Evolutionary conservation across 2,888 invertebrate species (phyloP), one percentile per base, ranked within the genome.

Genomic region (Abrostola triplasia): DNA sequence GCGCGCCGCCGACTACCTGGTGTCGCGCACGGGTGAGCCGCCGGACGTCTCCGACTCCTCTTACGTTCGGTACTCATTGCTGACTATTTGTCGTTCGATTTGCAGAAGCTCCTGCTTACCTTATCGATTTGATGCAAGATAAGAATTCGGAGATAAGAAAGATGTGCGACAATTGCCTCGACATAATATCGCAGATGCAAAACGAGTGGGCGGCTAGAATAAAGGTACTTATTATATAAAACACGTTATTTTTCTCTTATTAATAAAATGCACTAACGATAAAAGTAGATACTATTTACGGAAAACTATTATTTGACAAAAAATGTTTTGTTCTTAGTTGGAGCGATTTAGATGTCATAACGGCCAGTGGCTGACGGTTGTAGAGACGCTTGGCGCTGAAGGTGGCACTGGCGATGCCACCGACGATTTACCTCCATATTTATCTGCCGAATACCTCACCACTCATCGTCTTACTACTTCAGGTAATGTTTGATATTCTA

Each of bases 281-380:
- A 24, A 24, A 24, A n/a, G n/a, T n/a, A n/a, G n/a, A 4, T 24
- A 24, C 4, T 24, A 24, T 24, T 24, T 24, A 4, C 24, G 24
- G 24, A 40, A 40, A 40, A 40, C 10, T 35, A 13, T 6, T 6
- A 48, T 35, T 24, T 13, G 11, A 6, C 9, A 41, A 24, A 35
- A 12, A 35, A 2, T 57, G 4, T 51, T 36, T 36, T 49, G 37
- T 9, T 56, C 63, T 38, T 67, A 96, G 95, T 95, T 97, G 84
- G 99, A 99, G 92, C 97, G 99, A 80, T 99, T 99, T 92, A 96
- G 98, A n/a, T 98, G 98, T 92, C 99, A 99, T 92, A 99, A 99
- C 91, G 98, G 98, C 0, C 99, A 99, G 88, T 99, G 99, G 99
- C 94, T 99, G 76, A 98, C 98, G 83, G 99, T 99, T 97, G 98